Evolutionary conservation across 2,113 vertebrate species (phyloP).

Genomic region (Strix aluco): DNA sequence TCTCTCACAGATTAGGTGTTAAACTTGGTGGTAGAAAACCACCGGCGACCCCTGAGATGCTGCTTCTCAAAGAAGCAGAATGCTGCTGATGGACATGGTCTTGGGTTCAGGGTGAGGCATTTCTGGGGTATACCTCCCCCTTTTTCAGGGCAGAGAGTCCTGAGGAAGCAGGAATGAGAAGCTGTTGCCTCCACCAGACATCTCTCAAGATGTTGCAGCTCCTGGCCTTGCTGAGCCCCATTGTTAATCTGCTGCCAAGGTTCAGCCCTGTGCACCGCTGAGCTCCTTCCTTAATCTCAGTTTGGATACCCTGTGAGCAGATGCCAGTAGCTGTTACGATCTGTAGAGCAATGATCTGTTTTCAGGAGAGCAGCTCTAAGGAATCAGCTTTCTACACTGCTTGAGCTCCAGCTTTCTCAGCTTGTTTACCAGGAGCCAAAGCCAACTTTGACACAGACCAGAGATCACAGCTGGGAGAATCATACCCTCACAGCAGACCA

Average conservation of each 20-base stretch:
- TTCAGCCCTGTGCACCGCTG: background rate
- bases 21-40: background rate
- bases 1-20: background rate
- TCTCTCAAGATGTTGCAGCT: background rate
- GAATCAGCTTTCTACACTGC: background rate
- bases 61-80: background rate
- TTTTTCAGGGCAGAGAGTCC: background rate
- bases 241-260: background rate
- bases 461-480: background rate
- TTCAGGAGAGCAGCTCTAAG: background rate
- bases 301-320: fast-evolving
- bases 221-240: background rate
- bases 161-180: background rate
- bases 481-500: background rate
- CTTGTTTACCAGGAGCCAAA: background rate
- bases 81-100: background rate
- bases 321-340: background rate
- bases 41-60: background rate
- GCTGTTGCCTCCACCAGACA: background rate
- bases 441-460: background rate
- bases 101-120: background rate
- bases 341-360: background rate
- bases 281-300: background rate
- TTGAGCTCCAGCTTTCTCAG: background rate
- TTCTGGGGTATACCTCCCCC: background rate